Conservation (phyloP, 2,113 vertebrate species). For the Oreochromis tanganicae region DNA sequence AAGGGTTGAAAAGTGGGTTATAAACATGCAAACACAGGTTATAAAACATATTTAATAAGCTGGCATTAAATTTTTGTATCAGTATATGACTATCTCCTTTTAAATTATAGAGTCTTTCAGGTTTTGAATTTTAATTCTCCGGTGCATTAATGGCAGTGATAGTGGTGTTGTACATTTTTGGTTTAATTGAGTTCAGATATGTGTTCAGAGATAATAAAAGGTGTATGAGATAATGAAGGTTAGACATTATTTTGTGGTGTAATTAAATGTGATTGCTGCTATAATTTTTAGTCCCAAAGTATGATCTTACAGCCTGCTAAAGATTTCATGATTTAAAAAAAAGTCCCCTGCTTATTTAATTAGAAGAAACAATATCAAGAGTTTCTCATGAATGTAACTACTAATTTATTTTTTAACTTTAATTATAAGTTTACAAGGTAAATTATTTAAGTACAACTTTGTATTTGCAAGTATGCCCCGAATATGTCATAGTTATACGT, state of each 20-base stretch:
- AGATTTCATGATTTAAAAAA: neutral
- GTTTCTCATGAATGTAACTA: neutral
- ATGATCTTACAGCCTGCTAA: neutral
- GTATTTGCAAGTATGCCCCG: neutral
- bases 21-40: conserved; percentile 42
- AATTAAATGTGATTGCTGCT: conserved; percentile 18
- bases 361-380: neutral
- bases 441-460: neutral
- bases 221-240: conserved; percentile 25
- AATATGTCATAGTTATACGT: neutral
- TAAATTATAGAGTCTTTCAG: conserved; percentile 23
- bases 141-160: neutral
- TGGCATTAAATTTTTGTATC: conserved; percentile 15
- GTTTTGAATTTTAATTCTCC: conserved; percentile 14
- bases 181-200: conserved; percentile 54
- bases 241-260: conserved; percentile 26
- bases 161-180: neutral
- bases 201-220: conserved; percentile 40
- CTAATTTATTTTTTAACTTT: neutral
- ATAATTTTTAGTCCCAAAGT: conserved; percentile 8
- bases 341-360: neutral
- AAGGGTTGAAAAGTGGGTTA: conserved; percentile 4
- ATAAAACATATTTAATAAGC: conserved; percentile 52
- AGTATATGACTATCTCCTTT: neutral
- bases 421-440: neutral